Evolutionary conservation across 2,113 vertebrate species (phyloP).

Genomic region (Butorides virescens): DNA sequence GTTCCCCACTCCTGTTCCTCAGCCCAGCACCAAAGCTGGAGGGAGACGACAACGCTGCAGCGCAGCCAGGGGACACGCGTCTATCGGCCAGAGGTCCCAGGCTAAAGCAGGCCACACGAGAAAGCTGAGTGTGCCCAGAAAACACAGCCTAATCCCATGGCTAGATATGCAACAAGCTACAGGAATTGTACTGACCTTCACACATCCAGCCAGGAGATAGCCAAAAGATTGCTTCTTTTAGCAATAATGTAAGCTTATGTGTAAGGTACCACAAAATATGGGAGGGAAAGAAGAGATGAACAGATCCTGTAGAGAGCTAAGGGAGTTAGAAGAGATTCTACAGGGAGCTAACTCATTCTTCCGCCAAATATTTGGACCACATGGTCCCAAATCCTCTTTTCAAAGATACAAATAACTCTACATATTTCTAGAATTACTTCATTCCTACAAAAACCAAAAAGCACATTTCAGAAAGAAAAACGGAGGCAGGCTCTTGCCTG

Average conservation of each 20-base stretch:
- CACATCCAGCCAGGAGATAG: not conserved
- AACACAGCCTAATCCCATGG: not conserved
- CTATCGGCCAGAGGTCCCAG: not conserved
- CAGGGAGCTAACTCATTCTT: not conserved
- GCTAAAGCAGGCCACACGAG: not conserved
- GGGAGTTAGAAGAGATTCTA: not conserved
- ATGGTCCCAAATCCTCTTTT: not conserved
- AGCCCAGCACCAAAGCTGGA: not conserved
- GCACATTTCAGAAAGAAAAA: not conserved
- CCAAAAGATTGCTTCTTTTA: not conserved
- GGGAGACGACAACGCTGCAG: not conserved
- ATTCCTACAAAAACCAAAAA: not conserved
- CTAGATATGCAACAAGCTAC: no score
- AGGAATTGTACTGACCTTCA: not conserved
- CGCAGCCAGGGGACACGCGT: rapidly evolving
- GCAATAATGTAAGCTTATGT: not conserved
- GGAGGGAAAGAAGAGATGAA: not conserved
- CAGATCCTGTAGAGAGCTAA: not conserved
- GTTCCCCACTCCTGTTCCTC: not conserved
- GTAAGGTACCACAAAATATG: not conserved
- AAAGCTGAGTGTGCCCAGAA: not conserved
- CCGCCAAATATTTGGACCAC: not conserved
- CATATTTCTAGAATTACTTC: not conserved
- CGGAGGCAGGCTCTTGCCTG: rapidly evolving
- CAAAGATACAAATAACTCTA: not conserved